phyloP scores from a whole-genome alignment of 2,113 vertebrate species.

The Dasyornis broadbenti region DNA sequence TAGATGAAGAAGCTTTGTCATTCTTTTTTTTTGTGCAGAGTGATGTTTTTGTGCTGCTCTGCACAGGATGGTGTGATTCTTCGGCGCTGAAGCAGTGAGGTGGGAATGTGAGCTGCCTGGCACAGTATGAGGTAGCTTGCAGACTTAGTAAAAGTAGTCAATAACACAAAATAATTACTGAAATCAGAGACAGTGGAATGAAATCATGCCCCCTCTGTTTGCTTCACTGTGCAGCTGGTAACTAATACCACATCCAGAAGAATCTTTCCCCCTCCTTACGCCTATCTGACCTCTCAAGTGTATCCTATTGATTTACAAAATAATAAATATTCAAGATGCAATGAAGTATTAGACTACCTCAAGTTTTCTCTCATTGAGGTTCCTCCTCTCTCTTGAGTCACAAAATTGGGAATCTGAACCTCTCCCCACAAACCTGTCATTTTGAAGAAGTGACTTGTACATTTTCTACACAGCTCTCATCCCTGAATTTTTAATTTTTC shows the following conservation, averaged over 20 bases:
- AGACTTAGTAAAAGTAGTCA: not conserved
- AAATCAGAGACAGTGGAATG: not conserved
- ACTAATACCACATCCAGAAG: not conserved
- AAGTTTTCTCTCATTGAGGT: not conserved
- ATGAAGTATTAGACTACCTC: not conserved
- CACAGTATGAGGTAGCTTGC: not conserved
- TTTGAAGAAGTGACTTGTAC: not conserved
- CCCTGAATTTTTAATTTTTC: not conserved
- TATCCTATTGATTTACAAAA: not conserved
- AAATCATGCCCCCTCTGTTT: not conserved
- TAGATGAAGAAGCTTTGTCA: not conserved
- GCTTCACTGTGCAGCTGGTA: not conserved
- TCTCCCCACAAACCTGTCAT: not conserved
- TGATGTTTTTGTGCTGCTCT: rapidly evolving
- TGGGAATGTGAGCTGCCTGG: not conserved
- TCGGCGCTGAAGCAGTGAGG: not conserved
- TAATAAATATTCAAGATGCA: not conserved
- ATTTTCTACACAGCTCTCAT: not conserved
- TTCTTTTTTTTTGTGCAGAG: not conserved
- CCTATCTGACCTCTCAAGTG: not conserved
- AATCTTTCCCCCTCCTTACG: not conserved
- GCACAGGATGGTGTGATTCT: not conserved
- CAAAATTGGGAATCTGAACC: not conserved
- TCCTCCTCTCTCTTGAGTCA: not conserved
- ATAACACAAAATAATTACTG: not conserved